Conservation (phyloP, 2,888 invertebrate genomes). For the Athripsodes cinereus region DNA sequence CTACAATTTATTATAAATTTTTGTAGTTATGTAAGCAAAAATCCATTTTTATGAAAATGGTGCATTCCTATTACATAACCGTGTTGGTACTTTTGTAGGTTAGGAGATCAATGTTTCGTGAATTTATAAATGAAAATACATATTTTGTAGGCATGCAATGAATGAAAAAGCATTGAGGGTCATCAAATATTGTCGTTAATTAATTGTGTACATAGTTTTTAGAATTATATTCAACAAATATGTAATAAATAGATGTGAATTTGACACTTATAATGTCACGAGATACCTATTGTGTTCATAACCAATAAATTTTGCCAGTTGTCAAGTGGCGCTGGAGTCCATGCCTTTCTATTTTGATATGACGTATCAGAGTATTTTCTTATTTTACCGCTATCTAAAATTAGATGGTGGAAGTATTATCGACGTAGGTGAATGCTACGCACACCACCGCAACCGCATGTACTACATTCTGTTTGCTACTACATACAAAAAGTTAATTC, state of each 20-base stretch:
- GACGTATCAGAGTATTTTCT: too few relatives aligned
- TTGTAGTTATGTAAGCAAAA: neutral
- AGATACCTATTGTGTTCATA: neutral
- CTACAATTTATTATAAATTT: neutral
- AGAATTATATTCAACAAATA: neutral
- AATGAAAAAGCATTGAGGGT: neutral
- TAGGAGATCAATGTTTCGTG: neutral
- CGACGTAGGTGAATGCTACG: too few relatives aligned
- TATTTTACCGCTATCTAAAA: too few relatives aligned
- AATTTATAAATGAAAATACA: neutral
- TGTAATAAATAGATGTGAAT: neutral
- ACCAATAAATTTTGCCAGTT: neutral
- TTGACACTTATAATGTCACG: neutral
- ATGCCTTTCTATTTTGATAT: neutral
- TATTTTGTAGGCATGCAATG: neutral
- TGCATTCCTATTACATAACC: neutral
- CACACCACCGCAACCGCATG: too few relatives aligned
- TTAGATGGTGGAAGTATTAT: too few relatives aligned
- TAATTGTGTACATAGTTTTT: neutral
- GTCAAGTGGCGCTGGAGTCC: neutral
- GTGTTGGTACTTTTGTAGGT: neutral
- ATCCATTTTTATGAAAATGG: neutral
- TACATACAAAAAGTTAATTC: too few relatives aligned
- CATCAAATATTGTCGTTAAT: neutral
- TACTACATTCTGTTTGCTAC: too few relatives aligned